Evolutionary conservation across 2,888 invertebrate species (phyloP), one percentile per base, ranked within the genome.

Genomic region (Eubasilissa splendida): DNA sequence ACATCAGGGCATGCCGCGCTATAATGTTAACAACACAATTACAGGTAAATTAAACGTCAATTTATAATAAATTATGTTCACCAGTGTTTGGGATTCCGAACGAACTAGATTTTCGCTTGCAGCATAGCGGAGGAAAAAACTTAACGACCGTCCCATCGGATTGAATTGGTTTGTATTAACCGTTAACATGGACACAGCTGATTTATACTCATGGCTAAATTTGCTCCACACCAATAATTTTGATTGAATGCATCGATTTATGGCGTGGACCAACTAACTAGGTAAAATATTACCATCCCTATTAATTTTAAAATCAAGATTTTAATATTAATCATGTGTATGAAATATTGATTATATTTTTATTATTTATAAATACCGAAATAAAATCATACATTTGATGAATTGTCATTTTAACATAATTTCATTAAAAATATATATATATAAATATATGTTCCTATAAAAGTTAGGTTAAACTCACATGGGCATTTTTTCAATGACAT

Each of bases 31-130:
- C 80, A 81, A 77, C 71, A 78, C 81, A 83, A 83, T 83, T 76
- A 80, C 83, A 83, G 83, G 83, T 83, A 78, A 83, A 83, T 83
- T 81, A 82, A 83, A 83, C 76, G 81, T 79, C 81, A 80, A 58
- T 83, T 82, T 80, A 77, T 65, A 73, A 81, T 83, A 83, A 83
- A 78, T 80, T 78, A 82, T 82, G 75, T 60, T 11, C 66, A n/a
- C 33, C 42, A 59, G n/a, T 56, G 54, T 56, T 9, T 53, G 63
- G 53, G 58, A 59, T 63, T 56, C 73, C 65, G 75, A 79, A 68
- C 65, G 66, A 22, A 75, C 70, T 54, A 56, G 70, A 73, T 33
- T 70, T 68, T 68, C 14, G 54, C 42, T 54, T 54, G 70, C 33
- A 74, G 63, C 54, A 14, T 52, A 50, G 33, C 52, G 58, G 12